A percentile compares a stretch with the other conserved stretches of the same genome.
Evolutionary conservation across 2,113 vertebrate species (phyloP).

Genomic region (Suricata suricatta): DNA sequence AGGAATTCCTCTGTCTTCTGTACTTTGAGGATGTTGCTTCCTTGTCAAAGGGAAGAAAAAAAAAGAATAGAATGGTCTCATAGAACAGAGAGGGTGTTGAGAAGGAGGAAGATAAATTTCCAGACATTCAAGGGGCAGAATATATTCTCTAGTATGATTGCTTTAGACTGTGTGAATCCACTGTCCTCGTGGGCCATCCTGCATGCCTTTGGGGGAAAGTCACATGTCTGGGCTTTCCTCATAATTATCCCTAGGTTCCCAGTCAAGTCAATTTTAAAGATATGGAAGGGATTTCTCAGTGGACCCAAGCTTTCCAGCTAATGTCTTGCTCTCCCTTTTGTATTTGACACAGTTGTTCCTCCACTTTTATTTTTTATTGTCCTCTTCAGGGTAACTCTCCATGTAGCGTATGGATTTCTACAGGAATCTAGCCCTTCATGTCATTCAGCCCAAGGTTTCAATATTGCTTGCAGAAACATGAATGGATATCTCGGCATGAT

Average conservation of each 20-base stretch:
- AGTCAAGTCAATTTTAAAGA: not conserved
- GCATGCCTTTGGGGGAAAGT: no score
- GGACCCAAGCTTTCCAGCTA: not conserved
- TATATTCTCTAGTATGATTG: not conserved
- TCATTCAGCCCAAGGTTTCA: not conserved
- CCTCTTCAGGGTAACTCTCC: not conserved
- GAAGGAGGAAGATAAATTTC: slow-evolving; percentile 13
- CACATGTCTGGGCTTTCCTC: not conserved
- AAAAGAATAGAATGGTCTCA: not conserved
- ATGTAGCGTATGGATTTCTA: not conserved
- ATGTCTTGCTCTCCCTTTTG: not conserved
- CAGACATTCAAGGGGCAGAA: not conserved
- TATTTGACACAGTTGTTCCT: not conserved
- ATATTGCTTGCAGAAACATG: not conserved
- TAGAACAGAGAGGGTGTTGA: not conserved
- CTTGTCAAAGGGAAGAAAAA: not conserved
- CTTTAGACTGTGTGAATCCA: not conserved
- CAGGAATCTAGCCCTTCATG: not conserved
- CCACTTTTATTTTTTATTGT: not conserved
- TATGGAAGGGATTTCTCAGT: not conserved
- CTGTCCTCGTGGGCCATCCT: not conserved
- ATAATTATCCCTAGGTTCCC: not conserved
- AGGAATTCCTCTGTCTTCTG: not conserved
- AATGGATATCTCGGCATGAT: not conserved
- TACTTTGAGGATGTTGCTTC: not conserved